phyloP scores from a whole-genome alignment of 2,113 vertebrate species.

The Rattus rattus region DNA sequence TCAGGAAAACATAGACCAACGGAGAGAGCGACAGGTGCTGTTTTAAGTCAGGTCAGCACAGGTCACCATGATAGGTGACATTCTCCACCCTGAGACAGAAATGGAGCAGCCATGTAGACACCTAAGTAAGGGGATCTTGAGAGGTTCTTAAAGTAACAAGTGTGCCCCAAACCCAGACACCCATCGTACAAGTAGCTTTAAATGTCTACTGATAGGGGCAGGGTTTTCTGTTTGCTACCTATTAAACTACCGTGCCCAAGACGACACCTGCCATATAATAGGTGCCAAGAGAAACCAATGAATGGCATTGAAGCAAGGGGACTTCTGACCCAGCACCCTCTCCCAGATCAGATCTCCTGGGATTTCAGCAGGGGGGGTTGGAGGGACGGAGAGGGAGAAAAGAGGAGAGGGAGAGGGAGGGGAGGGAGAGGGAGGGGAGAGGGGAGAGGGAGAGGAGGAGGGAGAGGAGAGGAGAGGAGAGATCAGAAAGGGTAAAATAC shows the following conservation, averaged over 20 bases:
- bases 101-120: background rate
- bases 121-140: background rate
- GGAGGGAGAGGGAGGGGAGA: accelerated
- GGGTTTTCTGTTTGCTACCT: accelerated
- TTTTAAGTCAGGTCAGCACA: background rate
- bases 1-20: background rate
- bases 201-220: accelerated
- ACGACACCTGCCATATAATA: background rate
- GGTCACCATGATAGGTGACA: background rate
- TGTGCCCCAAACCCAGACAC: accelerated
- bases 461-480: no score
- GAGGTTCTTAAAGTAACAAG: background rate
- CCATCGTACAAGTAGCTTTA: background rate
- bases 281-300: background rate
- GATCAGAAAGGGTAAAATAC: background rate
- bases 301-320: accelerated
- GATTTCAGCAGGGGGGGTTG: background rate
- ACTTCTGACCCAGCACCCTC: accelerated
- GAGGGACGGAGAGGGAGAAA: no score
- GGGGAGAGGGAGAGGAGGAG: background rate
- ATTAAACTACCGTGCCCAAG: background rate
- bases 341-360: background rate
- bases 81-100: background rate
- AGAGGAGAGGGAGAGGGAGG: no score
- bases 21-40: accelerated